phyloP scores from a whole-genome alignment of 1,140 invertebrate genomes.

The Arctopsyche grandis region DNA sequence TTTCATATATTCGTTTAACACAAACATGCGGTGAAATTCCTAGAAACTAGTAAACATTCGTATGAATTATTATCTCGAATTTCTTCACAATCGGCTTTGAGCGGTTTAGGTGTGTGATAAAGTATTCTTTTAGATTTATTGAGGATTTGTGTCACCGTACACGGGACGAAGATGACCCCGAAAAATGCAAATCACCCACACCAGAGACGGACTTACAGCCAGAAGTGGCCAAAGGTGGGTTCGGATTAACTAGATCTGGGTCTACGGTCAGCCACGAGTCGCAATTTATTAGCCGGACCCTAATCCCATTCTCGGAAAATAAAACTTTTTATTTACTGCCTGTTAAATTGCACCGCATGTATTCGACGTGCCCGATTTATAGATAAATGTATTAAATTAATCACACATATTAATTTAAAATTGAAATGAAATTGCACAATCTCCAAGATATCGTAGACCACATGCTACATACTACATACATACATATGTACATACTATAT shows the following conservation, averaged over 20 bases:
- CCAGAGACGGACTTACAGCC: not conserved
- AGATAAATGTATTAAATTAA: not conserved
- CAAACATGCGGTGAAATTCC: too few species aligned
- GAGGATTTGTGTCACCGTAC: conserved; percentile 43
- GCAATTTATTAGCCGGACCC: conserved; percentile 22
- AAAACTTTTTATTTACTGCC: conserved; percentile 5
- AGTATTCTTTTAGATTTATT: conserved; percentile 47
- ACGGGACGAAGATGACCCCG: conserved; percentile 31
- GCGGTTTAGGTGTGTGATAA: conserved; percentile 32
- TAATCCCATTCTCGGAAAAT: not conserved
- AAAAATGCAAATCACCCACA: conserved; percentile 34
- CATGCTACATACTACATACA: too few species aligned
- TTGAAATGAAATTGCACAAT: too few species aligned
- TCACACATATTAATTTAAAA: too few species aligned
- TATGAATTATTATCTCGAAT: conserved; percentile 6
- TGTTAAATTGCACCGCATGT: not conserved
- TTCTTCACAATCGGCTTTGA: not conserved
- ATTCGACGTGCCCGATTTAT: not conserved
- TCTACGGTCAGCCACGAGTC: conserved; percentile 2
- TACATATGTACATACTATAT: too few species aligned
- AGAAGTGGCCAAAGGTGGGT: conserved; percentile 14
- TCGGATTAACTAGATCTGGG: conserved; percentile 16
- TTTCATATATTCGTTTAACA: too few species aligned
- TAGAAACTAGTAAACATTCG: conserved; percentile 14
- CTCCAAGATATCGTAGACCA: too few species aligned